Percentiles rank a stretch among this genome's conserved stretches.
Conservation (phyloP, 2,888 invertebrate genomes). For the Diachrysia chrysitis region DNA sequence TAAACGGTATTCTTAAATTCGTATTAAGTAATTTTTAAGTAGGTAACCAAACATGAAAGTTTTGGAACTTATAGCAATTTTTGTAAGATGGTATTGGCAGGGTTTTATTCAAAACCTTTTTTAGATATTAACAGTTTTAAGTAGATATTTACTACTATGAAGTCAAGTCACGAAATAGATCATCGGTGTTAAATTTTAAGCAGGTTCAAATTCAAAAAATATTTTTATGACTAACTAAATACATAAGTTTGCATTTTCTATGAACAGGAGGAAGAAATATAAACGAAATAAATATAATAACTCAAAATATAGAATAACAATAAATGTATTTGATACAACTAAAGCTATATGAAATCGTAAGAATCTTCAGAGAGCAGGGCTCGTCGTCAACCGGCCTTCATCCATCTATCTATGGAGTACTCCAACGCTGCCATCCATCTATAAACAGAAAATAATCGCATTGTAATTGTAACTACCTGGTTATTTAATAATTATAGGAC, state of each 20-base stretch:
- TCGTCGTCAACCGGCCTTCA: slow-evolving; percentile 92
- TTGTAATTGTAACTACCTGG: too few relatives aligned
- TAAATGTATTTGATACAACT: slow-evolving; percentile 69
- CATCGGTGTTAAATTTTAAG: too few relatives aligned
- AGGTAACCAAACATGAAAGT: not conserved
- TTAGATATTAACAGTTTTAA: not conserved
- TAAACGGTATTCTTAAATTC: not conserved
- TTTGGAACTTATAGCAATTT: not conserved
- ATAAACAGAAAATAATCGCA: slow-evolving; percentile 66
- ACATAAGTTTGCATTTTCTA: slow-evolving; percentile 11
- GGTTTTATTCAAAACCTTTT: not conserved
- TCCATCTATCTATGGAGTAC: slow-evolving; percentile 98
- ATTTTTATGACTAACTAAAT: not conserved
- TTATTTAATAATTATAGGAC: not conserved
- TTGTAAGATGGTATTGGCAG: not conserved
- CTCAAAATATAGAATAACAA: slow-evolving; percentile 57
- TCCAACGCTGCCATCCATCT: slow-evolving; percentile 98
- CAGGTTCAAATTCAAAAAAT: not conserved
- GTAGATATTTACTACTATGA: too few relatives aligned
- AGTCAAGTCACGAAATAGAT: too few relatives aligned
- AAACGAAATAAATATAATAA: slow-evolving; percentile 54
- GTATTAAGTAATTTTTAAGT: not conserved
- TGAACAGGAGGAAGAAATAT: slow-evolving; percentile 35
- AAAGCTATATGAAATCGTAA: slow-evolving; percentile 78
- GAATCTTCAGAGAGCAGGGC: slow-evolving; percentile 70